These are phyloP conservation scores for Bombus superbus DNA, from an alignment of 1,140 invertebrate genomes.

Conservation along the genomic window DNA sequence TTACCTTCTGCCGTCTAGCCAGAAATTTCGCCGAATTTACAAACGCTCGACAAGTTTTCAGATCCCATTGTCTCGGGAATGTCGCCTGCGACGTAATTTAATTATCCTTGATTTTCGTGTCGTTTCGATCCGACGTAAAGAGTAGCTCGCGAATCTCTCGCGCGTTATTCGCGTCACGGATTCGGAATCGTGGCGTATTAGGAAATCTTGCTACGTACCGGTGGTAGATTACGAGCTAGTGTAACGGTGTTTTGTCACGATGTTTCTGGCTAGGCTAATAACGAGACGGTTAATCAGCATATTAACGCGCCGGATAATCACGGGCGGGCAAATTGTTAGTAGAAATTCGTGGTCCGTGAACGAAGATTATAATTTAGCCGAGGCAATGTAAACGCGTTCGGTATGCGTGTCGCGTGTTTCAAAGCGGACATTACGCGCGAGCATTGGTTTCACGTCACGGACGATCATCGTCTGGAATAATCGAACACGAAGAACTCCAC, in stretches of 20 bases:
- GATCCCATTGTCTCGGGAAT: too few relatives aligned
- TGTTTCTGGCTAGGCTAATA: background rate
- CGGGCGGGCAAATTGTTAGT: background rate
- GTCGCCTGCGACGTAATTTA: too few relatives aligned
- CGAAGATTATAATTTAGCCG: constrained; percentile 27
- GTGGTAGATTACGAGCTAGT: background rate
- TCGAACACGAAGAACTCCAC: background rate
- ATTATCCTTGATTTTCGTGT: too few relatives aligned
- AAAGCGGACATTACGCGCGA: background rate
- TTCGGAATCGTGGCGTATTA: background rate
- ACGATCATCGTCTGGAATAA: constrained; percentile 18
- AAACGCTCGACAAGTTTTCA: too few relatives aligned
- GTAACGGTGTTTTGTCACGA: constrained; percentile 3
- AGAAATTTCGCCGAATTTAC: too few relatives aligned
- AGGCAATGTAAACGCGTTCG: constrained; percentile 3
- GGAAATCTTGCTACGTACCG: background rate
- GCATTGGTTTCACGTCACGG: constrained; percentile 7
- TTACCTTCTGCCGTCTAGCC: too few relatives aligned
- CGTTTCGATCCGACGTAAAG: too few relatives aligned
- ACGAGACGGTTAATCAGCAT: constrained; percentile 7
- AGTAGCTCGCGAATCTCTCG: background rate
- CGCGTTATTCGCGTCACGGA: background rate
- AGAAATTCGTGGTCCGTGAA: constrained; percentile 8
- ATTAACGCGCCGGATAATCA: constrained; percentile 18
- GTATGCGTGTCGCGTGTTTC: background rate